Base-by-base conservation (phyloP, 2,797 vertebrate species). In the Sebastes diaconus region DNA sequence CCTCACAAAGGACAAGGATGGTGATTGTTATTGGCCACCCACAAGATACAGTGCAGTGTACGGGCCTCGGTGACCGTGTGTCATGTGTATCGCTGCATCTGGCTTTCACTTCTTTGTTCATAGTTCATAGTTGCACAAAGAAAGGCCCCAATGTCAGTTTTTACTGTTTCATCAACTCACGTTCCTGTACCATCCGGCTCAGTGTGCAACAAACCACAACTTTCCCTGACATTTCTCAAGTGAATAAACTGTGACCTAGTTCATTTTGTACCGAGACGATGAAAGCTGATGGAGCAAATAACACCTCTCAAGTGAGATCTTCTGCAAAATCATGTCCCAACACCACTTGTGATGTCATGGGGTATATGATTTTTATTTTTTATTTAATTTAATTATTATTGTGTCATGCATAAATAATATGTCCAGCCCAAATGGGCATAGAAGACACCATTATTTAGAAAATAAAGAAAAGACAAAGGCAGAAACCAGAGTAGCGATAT, bases 1-100 rank as follows among this genome's bases (percentile, higher is more conserved):
- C 77, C 75, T 84, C 73, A 68, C 81, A 63, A 75, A 87, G 81
- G 79, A 94, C 93, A 95, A 90, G 84, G 83, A 77, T 75, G 68
- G 73, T 61, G 81, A 88, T 89, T 94, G 92, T 94, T 86, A 64
- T 46, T 77, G 74, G 77, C 87, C 78, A 63, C 80, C 85, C 83
- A 91, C 86, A 77, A 83, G 80, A 88, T 85, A 80, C 80, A 90
- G 79, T 66, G 73, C 68, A 79, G 52, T 70, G 52, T 79, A 32
- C 13, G 42, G 55, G 65, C 32, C 75, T 85, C 64, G 65, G 72
- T 79, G 61, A 68, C 27, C 64, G 63, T 34, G 69, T 64, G 66
- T 39, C 61, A 61, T 82, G 27, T 83, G 76, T 80, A 65, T 76
- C 27, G 14, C 73, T 84, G 73, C 58, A 66, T 83, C 69, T 86